Base-by-base conservation (phyloP, 92 coral and sea anemone genomes). In the Nematostella vectensis region DNA sequence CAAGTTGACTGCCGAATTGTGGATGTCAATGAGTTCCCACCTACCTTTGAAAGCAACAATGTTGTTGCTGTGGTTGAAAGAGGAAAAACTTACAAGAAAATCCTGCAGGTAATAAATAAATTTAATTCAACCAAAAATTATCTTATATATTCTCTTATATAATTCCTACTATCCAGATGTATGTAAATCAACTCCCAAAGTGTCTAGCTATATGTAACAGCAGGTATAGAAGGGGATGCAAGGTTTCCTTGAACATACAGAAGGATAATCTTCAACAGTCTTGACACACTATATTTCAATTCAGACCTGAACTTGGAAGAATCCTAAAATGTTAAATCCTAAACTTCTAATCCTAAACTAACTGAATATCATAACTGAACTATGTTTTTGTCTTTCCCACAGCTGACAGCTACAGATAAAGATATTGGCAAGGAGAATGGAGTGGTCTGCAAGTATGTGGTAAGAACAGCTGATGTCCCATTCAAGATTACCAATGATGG, bases 11-110 rank as follows among this genome's bases (percentile, higher is more conserved):
- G 99, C 40, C 75, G 65, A 59, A 94, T 93, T 29, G 76, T 78
- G 11, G 93, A 88, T 40, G 75, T 57, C 18, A 93, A 93, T 53
- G 87, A 82, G 51, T 77, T 78, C 69, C 58, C 88, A 11, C 99
- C 99, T 3, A 67, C 67, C 22, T 93, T 93, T 61, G 18, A 25
- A 8, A 69, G 71, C 28, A 70, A 59, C 27, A 64, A 21, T 18
- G 86, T 86, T 42, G 48, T 68, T 44, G 96, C 85, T 27, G 69
- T 53, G 8, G 74, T 93, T 11, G 60, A 65, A 25, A 79, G 82
- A 37, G 96, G 77, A 29, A 62, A 17, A 59, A 40, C 73, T 27
- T 80, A 79, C 40, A 63, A 30, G 0, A 66, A 74, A 11, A 89
- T 89, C 51, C 48, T 70, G 1, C 78, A 76, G 94, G 96, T 89